phyloP scores from a whole-genome alignment of 2,888 invertebrate genomes.

The Thereva unica region DNA sequence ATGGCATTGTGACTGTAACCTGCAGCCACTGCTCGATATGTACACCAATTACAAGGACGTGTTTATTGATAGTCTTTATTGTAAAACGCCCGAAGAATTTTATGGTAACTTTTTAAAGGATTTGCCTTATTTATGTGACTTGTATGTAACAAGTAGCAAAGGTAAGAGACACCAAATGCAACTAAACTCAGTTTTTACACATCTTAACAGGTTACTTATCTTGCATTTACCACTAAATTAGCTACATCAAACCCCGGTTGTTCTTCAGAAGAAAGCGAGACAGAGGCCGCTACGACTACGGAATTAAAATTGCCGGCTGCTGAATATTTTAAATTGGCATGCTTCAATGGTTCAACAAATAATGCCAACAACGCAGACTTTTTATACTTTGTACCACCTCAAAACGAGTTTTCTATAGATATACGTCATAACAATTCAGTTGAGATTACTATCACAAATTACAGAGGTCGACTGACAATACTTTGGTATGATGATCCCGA shows the following conservation, averaged over 20 bases:
- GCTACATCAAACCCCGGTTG: no score
- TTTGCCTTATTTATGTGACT: conserved; percentile 19
- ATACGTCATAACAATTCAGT: conserved; percentile 46
- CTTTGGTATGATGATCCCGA: conserved; percentile 51
- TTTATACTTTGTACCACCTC: conserved; percentile 47
- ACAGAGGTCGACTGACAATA: conserved; percentile 44
- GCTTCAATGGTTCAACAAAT: not conserved
- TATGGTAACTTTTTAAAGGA: conserved; percentile 47
- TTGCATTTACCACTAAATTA: no score
- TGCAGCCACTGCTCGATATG: conserved; percentile 44
- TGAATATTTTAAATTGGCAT: conserved; percentile 12
- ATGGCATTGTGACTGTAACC: conserved; percentile 50
- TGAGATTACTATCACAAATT: conserved; percentile 44
- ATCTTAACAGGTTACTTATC: no score
- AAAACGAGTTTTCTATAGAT: conserved; percentile 47
- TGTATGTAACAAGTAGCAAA: no score
- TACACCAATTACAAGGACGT: conserved; percentile 42
- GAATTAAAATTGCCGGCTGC: conserved; percentile 12
- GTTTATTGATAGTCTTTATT: conserved; percentile 49
- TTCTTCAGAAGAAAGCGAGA: no score
- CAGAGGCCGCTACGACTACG: no score
- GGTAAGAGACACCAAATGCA: no score
- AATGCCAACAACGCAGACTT: conserved; percentile 13
- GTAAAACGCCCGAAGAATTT: conserved; percentile 46
- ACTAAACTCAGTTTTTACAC: no score